Base-by-base conservation (phyloP, 2,888 invertebrate species). In the Torymus tubicola region DNA sequence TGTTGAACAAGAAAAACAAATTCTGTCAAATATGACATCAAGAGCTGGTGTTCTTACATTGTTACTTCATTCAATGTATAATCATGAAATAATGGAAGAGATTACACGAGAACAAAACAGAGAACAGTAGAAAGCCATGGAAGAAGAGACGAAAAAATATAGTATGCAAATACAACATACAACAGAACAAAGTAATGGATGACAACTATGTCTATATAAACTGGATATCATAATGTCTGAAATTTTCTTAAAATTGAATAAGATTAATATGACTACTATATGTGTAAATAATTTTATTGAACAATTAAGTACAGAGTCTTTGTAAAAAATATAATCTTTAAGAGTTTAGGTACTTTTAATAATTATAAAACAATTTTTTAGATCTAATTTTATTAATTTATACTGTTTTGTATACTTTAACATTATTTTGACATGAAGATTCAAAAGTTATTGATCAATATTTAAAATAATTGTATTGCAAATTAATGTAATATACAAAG, bases 21-120 rank as follows among this genome's bases (percentile, higher is more conserved):
- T 98, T 50, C 93, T 98, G 3, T 92, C 92, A 14, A 93, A 93
- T 16, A 94, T 96, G 93, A 93, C 94, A 2, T 95, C 94, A 85
- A 94, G 99, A 79, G 98, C 98, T 63, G 98, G 98, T 0, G 97
- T 99, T 0, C 92, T 99, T 14, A 97, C 97, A 0, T 92, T 99
- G 0, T 96, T 99, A 96, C 92, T 99, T n/a, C 98, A 99, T 90
- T 98, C 98, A 8, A 98, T 98, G 0, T 97, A 97, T 89, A 97
- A 98, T 91, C 98, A 98, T 89, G 97, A 97, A 85, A 93, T 96
- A 0, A 96, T 97, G 95, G 96, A 96, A 87, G 93, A 94, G 85
- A 92, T 95, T 84, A 92, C 92, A 0, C 92, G 93, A 83, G 92
- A 92, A 67, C 92, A 93, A 84, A 93, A 91, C 81, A 91, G 92